phyloP scores from a whole-genome alignment of 2,797 vertebrate species.

The Platalea minor region DNA sequence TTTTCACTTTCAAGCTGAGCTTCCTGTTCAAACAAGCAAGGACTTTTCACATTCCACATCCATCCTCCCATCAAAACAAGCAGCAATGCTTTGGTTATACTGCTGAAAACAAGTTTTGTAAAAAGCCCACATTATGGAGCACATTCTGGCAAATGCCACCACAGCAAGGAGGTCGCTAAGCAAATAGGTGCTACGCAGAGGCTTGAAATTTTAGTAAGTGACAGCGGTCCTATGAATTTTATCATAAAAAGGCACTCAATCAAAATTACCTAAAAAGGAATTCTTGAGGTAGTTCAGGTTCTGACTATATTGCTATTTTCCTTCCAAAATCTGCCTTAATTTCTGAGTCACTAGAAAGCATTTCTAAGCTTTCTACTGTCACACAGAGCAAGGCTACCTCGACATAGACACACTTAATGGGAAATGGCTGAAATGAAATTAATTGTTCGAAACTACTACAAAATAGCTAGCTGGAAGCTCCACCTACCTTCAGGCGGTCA shows the following conservation, averaged over 20 bases:
- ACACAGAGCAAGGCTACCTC: not conserved
- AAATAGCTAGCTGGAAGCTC: not conserved
- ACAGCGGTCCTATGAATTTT: not conserved
- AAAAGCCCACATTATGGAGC: not conserved
- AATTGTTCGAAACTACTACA: not conserved
- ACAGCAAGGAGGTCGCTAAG: not conserved
- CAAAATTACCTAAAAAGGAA: not conserved
- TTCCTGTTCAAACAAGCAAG: not conserved
- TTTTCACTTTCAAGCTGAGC: not conserved
- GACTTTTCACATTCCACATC: not conserved
- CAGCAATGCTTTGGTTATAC: not conserved
- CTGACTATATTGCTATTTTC: not conserved
- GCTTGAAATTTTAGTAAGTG: not conserved
- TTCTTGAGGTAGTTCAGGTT: not conserved
- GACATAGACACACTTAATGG: not conserved
- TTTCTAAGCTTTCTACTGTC: not conserved
- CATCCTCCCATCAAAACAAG: not conserved
- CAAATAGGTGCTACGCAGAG: not conserved
- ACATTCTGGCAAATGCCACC: not conserved
- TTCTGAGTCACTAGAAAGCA: not conserved
- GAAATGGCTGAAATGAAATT: rapidly evolving
- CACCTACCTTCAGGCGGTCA: not conserved
- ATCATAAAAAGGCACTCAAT: not conserved
- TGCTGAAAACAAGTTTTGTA: not conserved
- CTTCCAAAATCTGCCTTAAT: not conserved